Conservation (phyloP, 2,888 invertebrate genomes). For the Ochropacha duplaris region DNA sequence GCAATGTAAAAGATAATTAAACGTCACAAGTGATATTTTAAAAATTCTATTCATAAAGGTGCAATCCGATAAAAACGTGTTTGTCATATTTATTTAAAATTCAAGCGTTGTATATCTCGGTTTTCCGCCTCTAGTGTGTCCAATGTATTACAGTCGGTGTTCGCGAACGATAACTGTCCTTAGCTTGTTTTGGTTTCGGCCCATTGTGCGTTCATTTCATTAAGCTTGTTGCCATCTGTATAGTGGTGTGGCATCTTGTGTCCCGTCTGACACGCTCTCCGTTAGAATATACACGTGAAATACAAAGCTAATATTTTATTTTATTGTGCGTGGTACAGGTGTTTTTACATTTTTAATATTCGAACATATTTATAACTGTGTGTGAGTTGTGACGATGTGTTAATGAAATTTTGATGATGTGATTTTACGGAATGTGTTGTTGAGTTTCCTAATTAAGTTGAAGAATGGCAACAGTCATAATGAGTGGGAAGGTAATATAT, state of each 20-base stretch:
- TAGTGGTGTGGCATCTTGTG: conserved; percentile 26
- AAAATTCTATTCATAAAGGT: too few relatives aligned
- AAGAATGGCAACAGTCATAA: conserved; percentile 36
- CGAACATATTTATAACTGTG: too few relatives aligned
- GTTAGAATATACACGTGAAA: not conserved
- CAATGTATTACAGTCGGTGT: conserved; percentile 32
- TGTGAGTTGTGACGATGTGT: conserved; percentile 17
- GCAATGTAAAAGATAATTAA: too few relatives aligned
- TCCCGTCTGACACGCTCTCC: not conserved
- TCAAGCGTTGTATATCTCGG: not conserved
- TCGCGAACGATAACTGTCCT: conserved; percentile 41
- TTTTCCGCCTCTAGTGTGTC: not conserved
- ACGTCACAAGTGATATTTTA: too few relatives aligned
- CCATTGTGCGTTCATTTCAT: conserved; percentile 51
- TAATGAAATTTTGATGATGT: conserved; percentile 31
- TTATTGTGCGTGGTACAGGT: not conserved
- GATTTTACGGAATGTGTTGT: conserved; percentile 28
- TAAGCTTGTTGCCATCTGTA: conserved; percentile 38
- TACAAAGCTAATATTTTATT: not conserved
- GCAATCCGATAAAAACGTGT: not conserved
- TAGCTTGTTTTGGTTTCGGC: conserved; percentile 61
- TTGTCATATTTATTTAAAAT: not conserved
- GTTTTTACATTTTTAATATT: not conserved
- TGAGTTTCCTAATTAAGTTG: conserved; percentile 25
- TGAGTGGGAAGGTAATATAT: conserved; percentile 40